Conservation (phyloP, 2,113 vertebrate genomes). For the Calypte anna region DNA sequence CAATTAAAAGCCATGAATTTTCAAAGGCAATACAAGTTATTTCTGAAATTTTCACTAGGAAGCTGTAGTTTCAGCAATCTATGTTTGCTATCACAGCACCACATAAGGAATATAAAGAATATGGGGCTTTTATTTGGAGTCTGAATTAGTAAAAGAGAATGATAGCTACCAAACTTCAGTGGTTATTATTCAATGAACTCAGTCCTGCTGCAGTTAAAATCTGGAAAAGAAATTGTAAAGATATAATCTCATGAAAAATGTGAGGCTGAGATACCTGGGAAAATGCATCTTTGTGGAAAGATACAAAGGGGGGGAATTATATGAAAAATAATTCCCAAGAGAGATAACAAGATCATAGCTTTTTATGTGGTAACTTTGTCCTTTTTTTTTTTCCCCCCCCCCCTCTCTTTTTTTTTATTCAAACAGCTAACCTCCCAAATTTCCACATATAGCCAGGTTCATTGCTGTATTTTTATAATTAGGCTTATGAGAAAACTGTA, state of each 20-base stretch:
- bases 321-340: not conserved
- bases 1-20: not conserved
- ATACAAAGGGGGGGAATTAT: not conserved
- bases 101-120: not conserved
- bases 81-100: not conserved
- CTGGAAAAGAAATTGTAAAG: slow-evolving; percentile 47
- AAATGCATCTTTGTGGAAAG: slow-evolving; percentile 10
- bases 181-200: not conserved
- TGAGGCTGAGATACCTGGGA: not conserved
- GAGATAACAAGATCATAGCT: not conserved
- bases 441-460: not conserved
- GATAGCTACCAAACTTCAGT: not conserved
- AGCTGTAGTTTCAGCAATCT: not conserved
- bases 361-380: not conserved
- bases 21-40: not conserved
- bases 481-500: not conserved
- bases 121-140: not conserved
- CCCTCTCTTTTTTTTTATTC: not conserved
- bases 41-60: not conserved
- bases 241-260: not conserved
- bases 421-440: not conserved
- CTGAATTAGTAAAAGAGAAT: not conserved
- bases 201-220: not conserved
- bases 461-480: not conserved
- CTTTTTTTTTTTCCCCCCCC: not conserved